Evolutionary conservation across 2,113 vertebrate species (phyloP).

Genomic region (Trinectes maculatus): DNA sequence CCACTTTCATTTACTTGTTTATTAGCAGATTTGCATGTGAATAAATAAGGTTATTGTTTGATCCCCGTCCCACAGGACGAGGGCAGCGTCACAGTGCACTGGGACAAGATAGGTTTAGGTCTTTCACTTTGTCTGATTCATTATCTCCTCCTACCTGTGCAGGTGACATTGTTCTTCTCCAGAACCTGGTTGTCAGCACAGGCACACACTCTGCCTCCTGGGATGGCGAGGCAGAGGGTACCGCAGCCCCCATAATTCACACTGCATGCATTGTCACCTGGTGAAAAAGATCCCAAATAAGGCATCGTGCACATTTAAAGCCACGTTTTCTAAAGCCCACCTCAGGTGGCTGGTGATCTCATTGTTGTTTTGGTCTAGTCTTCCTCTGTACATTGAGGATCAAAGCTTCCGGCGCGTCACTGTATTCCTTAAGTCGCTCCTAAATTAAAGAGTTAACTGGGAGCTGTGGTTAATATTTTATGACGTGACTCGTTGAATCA

Average conservation of each 20-base stretch:
- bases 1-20: slow-evolving; percentile 46
- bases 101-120: slow-evolving; percentile 42
- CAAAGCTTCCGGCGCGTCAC: slow-evolving; percentile 17
- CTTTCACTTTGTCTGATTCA: slow-evolving; percentile 63
- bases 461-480: no score
- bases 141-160: slow-evolving; percentile 86
- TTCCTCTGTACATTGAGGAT: slow-evolving; percentile 7
- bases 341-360: slow-evolving; percentile 15
- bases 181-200: slow-evolving; percentile 96
- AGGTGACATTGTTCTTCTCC: slow-evolving; percentile 93
- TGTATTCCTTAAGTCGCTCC: no score
- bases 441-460: no score
- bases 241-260: slow-evolving; percentile 96
- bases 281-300: slow-evolving; percentile 66
- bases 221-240: slow-evolving; percentile 93
- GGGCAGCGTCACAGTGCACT: slow-evolving; percentile 25
- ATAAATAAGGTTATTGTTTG: slow-evolving; percentile 39
- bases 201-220: slow-evolving; percentile 94
- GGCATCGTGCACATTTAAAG: slow-evolving; percentile 59
- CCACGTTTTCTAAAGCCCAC: slow-evolving; percentile 39
- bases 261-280: slow-evolving; percentile 95
- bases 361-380: slow-evolving; percentile 38
- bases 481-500: no score
- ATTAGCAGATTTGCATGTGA: slow-evolving; percentile 45
- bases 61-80: slow-evolving; percentile 48